Evolutionary conservation across 2,113 vertebrate genomes (phyloP), one percentile per base, ranked within the genome.

Genomic region (Forbesichthys papilliferus): DNA sequence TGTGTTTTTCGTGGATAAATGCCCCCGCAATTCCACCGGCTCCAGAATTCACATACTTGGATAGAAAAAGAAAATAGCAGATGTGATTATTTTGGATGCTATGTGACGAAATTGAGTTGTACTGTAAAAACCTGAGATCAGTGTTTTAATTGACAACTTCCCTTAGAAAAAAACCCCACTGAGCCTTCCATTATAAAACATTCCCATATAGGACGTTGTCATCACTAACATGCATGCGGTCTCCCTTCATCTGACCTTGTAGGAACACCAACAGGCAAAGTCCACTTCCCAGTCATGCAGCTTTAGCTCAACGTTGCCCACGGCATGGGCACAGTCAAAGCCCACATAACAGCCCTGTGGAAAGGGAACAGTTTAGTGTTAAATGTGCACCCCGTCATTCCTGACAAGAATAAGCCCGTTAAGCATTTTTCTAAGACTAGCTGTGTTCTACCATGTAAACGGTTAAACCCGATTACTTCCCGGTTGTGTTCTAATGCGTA

Each of bases 241-340:
- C 1, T 7, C 11, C 10, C 47, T 47, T 5, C 49, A 11, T 66
- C 81, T 85, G 10, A 98, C 98, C 95, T 99, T 99, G 77, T 99
- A 99, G 34, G 96, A 93, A 80, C 98, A 99, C 97, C 97, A 99
- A 87, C 96, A 99, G 80, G 96, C 97, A 61, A 99, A 99, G 80
- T 99, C 97, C 0, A 99, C 95, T 1, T 90, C 94, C 97, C 97
- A 99, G 69, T 97, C 94, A 61, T 99, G 96, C 58, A 99, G 88
- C 66, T 75, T 70, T 53, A 99, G 87, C 34, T 96, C 95, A 0
- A 83, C 91, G 0, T 99, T 99, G 54, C 96, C 97, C 18, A 90
- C 95, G 0, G 95, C 94, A 0, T 99, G 98, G 34, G 98, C 98
- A 48, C 96, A 93, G 77, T 99, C 96, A 20, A 98, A 99, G 1